These are phyloP conservation scores for Campylomormyrus numenius DNA, from an alignment of 2,113 vertebrate genomes.

Conservation along the genomic window DNA sequence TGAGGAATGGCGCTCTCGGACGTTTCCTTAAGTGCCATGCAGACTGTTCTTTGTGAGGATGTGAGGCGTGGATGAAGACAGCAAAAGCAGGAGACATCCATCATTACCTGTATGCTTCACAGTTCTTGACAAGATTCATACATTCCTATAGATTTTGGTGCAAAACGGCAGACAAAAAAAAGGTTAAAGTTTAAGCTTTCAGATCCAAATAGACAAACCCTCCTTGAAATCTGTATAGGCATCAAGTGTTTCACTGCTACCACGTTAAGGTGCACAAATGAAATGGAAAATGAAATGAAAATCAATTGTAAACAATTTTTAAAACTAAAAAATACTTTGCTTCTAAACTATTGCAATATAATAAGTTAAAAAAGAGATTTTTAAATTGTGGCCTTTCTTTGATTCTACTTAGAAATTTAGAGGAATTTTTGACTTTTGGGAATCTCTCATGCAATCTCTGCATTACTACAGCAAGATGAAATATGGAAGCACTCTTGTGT, in stretches of 20 bases:
- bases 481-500: background rate
- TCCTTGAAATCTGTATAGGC: background rate
- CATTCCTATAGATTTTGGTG: background rate
- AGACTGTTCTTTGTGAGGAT: background rate
- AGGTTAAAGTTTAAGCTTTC: background rate
- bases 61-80: background rate
- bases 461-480: background rate
- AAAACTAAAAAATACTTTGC: background rate
- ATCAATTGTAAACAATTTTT: background rate
- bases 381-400: background rate
- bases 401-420: background rate
- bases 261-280: background rate
- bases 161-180: background rate
- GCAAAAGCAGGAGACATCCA: background rate
- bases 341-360: background rate
- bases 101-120: background rate
- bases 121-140: background rate
- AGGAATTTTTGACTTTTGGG: background rate
- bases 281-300: background rate
- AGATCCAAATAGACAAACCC: background rate
- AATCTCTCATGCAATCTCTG: background rate
- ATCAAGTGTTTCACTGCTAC: background rate
- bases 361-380: background rate
- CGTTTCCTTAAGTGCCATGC: background rate
- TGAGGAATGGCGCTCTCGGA: background rate